A percentile compares a stretch with the other conserved stretches of the same genome.
phyloP scores from a whole-genome alignment of 37 sponge, comb jelly and placozoan species.

The Petrosia ficiformis region DNA sequence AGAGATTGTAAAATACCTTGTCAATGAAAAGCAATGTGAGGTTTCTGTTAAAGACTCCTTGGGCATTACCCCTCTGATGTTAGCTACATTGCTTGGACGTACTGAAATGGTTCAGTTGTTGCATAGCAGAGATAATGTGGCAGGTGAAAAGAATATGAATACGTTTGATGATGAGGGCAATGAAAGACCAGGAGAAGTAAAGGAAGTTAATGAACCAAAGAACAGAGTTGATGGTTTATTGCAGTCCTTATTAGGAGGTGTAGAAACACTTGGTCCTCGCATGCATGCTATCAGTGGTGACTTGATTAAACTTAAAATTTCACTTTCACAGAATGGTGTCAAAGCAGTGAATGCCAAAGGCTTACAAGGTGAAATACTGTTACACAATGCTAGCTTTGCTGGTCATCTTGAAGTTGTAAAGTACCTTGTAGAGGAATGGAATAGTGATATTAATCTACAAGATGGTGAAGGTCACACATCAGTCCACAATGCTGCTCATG shows the following conservation, averaged over 20 bases:
- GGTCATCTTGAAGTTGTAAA: conserved; percentile 35
- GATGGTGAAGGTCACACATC: conserved; percentile 43
- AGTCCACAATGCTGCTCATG: conserved; percentile 49
- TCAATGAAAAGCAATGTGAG: conserved; percentile 3
- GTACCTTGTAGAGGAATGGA: conserved; percentile 35
- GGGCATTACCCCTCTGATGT: conserved; percentile 22
- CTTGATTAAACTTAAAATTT: conserved; percentile 10
- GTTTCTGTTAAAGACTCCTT: conserved; percentile 11
- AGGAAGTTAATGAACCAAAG: not conserved
- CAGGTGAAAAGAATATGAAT: not conserved
- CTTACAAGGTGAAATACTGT: conserved; percentile 9
- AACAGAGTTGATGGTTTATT: too few relatives aligned
- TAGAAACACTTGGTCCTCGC: not conserved
- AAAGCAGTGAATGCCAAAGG: conserved; percentile 4
- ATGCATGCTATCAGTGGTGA: conserved; percentile 17
- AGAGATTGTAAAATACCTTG: conserved; percentile 29
- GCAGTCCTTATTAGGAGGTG: not conserved
- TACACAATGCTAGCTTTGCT: conserved; percentile 41
- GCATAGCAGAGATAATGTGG: not conserved
- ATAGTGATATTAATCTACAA: conserved; percentile 11
- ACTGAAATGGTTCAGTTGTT: conserved; percentile 49
- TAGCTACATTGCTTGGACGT: conserved; percentile 28
- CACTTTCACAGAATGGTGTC: not conserved
- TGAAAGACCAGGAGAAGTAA: not conserved
- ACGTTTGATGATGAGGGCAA: not conserved